Evolutionary conservation across 2,888 invertebrate species (phyloP).

Genomic region (Pilophorus perplexus): DNA sequence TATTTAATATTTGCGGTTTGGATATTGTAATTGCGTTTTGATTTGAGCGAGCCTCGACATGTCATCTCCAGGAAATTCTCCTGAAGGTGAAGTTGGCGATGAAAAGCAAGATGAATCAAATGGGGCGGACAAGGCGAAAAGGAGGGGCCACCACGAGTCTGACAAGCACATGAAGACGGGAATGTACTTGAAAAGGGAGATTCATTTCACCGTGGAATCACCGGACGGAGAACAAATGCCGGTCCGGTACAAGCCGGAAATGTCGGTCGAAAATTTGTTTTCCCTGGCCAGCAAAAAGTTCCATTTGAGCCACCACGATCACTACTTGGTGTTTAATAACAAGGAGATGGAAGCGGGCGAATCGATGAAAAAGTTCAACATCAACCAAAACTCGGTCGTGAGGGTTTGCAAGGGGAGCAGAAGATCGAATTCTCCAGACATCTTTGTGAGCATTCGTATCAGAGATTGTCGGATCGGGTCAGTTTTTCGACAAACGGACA

Average conservation of each 20-base stretch:
- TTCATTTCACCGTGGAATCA: slow-evolving; percentile 18
- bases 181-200: slow-evolving; percentile 30
- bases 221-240: slow-evolving; percentile 9
- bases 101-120: no score
- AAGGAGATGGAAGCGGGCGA: slow-evolving; percentile 4
- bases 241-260: slow-evolving; percentile 28
- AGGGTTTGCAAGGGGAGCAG: slow-evolving; percentile 16
- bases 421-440: neutral
- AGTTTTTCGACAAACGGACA: slow-evolving; percentile 18
- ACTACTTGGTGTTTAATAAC: slow-evolving; percentile 23
- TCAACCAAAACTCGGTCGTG: slow-evolving; percentile 10
- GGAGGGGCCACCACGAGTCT: no score
- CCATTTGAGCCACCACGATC: slow-evolving; percentile 9
- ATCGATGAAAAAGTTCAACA: neutral
- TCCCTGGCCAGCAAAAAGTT: slow-evolving; percentile 13
- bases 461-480: slow-evolving; percentile 33
- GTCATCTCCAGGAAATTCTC: no score
- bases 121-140: no score
- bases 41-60: no score
- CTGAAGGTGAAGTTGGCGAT: no score
- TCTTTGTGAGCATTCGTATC: slow-evolving; percentile 22
- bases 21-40: no score
- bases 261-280: slow-evolving; percentile 13
- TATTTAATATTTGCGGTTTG: no score
- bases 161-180: no score